These are phyloP conservation scores for Hassar affinis DNA, from an alignment of 2,113 vertebrate genomes.

Conservation along the genomic window DNA sequence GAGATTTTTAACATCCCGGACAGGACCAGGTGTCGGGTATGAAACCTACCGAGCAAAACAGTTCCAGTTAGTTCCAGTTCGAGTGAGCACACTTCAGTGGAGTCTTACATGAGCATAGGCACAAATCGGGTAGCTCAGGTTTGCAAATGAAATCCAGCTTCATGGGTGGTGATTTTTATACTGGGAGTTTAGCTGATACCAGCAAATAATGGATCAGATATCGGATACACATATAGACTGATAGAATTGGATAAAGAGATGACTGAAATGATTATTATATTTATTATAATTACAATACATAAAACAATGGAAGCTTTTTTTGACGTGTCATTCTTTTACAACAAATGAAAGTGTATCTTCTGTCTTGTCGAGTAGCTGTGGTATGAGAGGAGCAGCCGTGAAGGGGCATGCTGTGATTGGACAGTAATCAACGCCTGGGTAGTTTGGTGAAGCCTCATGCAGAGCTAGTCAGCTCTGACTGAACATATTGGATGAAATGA, in stretches of 20 bases:
- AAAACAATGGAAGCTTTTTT: too few relatives aligned
- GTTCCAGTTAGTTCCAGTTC: not conserved
- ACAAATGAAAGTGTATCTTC: too few relatives aligned
- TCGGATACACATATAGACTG: not conserved
- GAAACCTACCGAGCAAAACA: not conserved
- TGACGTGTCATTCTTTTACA: too few relatives aligned
- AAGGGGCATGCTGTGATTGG: not conserved
- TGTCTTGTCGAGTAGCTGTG: too few relatives aligned
- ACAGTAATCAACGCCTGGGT: not conserved
- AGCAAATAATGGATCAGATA: not conserved
- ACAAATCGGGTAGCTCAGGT: not conserved
- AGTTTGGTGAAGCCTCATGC: too few relatives aligned
- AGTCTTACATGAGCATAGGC: not conserved
- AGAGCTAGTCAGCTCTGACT: not conserved
- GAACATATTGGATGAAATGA: not conserved
- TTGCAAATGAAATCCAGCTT: not conserved
- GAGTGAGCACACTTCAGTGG: not conserved
- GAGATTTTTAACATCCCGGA: not conserved
- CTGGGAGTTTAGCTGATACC: not conserved
- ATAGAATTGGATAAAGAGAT: not conserved
- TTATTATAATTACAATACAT: too few relatives aligned
- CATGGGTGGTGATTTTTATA: not conserved
- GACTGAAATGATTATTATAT: not conserved
- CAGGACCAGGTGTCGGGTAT: not conserved
- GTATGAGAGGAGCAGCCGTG: too few relatives aligned